Percentiles rank a stretch among this genome's conserved stretches.
Evolutionary conservation across 1,140 invertebrate species (phyloP).

Genomic region (Vanessa tameamea): DNA sequence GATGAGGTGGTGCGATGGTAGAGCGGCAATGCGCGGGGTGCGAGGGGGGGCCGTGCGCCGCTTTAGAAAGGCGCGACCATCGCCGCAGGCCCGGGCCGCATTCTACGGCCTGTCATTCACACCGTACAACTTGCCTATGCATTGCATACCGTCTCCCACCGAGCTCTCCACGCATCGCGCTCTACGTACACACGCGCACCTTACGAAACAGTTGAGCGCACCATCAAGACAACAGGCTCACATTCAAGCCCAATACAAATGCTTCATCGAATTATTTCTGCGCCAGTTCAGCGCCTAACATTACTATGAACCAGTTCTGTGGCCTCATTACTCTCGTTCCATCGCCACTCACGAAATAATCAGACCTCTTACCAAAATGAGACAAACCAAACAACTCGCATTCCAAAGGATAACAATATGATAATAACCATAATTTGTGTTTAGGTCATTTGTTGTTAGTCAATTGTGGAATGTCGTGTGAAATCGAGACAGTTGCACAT

Average conservation of each 20-base stretch:
- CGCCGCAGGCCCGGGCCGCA: constrained; percentile 76
- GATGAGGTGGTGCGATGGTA: constrained; percentile 62
- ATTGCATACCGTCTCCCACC: constrained; percentile 76
- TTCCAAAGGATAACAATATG: constrained; percentile 77
- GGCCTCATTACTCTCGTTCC: constrained; percentile 64
- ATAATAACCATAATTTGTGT: constrained; percentile 80
- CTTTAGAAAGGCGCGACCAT: constrained; percentile 81
- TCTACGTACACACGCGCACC: constrained; percentile 57
- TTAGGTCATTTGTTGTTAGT: constrained; percentile 81
- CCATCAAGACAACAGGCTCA: constrained; percentile 49
- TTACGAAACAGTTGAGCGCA: constrained; percentile 63
- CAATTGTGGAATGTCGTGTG: constrained; percentile 81
- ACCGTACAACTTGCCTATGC: constrained; percentile 79
- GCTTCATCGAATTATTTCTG: constrained; percentile 69
- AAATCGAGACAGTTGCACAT: constrained; percentile 77
- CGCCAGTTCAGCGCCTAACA: constrained; percentile 61
- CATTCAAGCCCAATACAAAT: constrained; percentile 56
- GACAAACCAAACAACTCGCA: constrained; percentile 51
- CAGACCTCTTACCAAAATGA: constrained; percentile 54
- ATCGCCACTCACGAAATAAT: constrained; percentile 57
- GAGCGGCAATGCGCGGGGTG: constrained; percentile 50
- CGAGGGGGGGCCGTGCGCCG: constrained; percentile 63
- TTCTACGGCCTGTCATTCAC: constrained; percentile 81
- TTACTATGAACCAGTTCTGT: constrained; percentile 70
- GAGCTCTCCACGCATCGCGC: constrained; percentile 63